Percentiles rank a stretch among this genome's conserved stretches.
phyloP scores from a whole-genome alignment of 64 coral and sea anemone species.

The Montipora cactus region DNA sequence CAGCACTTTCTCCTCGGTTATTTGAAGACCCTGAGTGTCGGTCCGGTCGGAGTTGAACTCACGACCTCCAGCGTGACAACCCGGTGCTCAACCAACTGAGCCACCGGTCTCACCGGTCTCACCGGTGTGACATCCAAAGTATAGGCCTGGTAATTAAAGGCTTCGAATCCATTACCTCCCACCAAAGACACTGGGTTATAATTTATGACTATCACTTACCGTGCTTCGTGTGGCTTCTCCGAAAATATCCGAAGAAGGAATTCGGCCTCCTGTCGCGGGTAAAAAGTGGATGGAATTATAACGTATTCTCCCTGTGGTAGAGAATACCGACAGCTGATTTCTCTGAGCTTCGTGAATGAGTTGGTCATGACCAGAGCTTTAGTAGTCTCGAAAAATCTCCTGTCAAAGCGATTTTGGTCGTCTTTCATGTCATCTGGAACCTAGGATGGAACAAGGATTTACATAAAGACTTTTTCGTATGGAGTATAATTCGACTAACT shows the following conservation, averaged over 20 bases:
- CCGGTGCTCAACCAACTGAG: too few species aligned
- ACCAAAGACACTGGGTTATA: too few species aligned
- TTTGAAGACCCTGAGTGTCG: too few species aligned
- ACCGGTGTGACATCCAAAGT: too few species aligned
- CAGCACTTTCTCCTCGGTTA: too few species aligned
- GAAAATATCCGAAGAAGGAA: slow-evolving; percentile 90
- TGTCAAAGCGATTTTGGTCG: slow-evolving; percentile 60
- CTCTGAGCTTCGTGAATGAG: slow-evolving; percentile 83
- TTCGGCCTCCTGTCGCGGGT: slow-evolving; percentile 73
- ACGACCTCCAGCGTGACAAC: too few species aligned
- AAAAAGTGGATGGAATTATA: slow-evolving; percentile 88
- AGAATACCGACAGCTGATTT: slow-evolving; percentile 77
- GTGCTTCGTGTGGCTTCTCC: slow-evolving; percentile 81
- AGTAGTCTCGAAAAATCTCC: slow-evolving; percentile 77
- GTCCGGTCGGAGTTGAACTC: too few species aligned
- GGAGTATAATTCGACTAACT: too few species aligned
- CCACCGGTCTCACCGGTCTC: too few species aligned
- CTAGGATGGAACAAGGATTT: neutral
- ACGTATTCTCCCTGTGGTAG: slow-evolving; percentile 77
- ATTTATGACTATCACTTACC: slow-evolving; percentile 29
- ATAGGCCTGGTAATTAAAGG: too few species aligned
- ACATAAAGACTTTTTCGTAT: too few species aligned
- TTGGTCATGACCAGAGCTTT: slow-evolving; percentile 82
- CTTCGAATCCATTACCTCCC: too few species aligned
- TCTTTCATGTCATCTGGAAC: slow-evolving; percentile 50